Base-by-base conservation (phyloP, 2,888 invertebrate species). In the Aphidius colemani region DNA sequence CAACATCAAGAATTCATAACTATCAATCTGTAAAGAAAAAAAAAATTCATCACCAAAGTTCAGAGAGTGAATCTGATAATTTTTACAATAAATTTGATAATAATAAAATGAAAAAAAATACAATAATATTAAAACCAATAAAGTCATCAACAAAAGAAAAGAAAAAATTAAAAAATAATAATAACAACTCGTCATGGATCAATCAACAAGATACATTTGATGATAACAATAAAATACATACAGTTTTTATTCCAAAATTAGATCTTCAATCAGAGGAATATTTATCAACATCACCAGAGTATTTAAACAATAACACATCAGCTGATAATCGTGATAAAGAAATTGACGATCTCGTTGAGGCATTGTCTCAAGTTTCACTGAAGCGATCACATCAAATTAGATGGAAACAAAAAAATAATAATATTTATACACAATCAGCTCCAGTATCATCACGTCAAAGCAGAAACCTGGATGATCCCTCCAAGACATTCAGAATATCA, bases 341-440 rank as follows among this genome's bases (percentile, higher is more conserved):
- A 49, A 56, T 70, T 2, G 64, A 67, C 7, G 70, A 68, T n/a
- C 57, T 76, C 61, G 66, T 72, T 7, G 49, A 62, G 39, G 72
- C 73, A 2, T 50, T 77, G 6, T 76, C 77, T 2, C 66, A 70
- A 18, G 71, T 73, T 13, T 70, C 70, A 2, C 18, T 72, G 3
- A 69, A 57, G 9, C 65, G 53, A 13, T 58, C 50, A 39, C 39
- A 57, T 7, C 39, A 44, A 18, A 18, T 18, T 18, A n/a, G 40
- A 40, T 7, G 61, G 59, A 11, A 58, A 55, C 8, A 59, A 51
- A 10, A 59, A 39, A 39, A 7, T 39, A 18, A 30, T 39, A 18
- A 30, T 11, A 46, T 46, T 45, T 11, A 7, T 5, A 8, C 46
- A 7, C 30, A 59, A 58, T 46, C 30, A 10, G 44, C 11, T 8